phyloP scores from a whole-genome alignment of 2,888 invertebrate genomes.

The Eupithecia exiguata region DNA sequence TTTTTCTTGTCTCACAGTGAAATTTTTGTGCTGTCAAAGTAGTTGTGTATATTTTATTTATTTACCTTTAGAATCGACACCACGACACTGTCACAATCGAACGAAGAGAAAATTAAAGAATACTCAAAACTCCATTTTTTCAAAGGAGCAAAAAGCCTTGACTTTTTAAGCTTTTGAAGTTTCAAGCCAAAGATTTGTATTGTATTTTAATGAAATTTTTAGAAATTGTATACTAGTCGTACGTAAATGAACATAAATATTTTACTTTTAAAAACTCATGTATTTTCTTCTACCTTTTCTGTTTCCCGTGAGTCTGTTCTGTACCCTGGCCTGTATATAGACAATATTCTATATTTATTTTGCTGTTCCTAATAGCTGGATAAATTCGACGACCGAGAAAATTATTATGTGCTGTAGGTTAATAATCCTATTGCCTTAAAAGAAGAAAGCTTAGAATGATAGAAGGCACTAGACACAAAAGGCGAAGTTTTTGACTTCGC shows the following conservation, averaged over 20 bases:
- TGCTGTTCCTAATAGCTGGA: background rate
- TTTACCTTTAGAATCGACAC: background rate
- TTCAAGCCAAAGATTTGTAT: conserved; percentile 9
- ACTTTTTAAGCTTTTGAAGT: no score
- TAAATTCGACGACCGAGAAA: background rate
- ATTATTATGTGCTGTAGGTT: background rate
- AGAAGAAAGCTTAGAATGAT: no score
- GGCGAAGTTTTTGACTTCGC: no score
- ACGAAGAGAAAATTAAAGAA: background rate
- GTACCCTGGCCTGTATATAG: background rate
- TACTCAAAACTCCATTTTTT: background rate
- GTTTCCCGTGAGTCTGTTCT: background rate
- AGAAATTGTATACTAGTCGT: conserved; percentile 11
- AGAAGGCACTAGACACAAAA: no score
- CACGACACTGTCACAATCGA: background rate
- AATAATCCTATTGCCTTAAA: no score
- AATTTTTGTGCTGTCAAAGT: background rate
- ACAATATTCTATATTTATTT: conserved; percentile 1
- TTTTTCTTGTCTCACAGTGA: background rate
- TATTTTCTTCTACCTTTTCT: background rate
- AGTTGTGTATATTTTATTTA: background rate
- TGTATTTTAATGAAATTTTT: background rate
- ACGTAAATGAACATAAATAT: background rate
- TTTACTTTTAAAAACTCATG: background rate
- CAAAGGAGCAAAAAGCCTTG: background rate